Evolutionary conservation across 2,888 invertebrate genomes (phyloP).

Genomic region (Synanthedon andrenaeformis): DNA sequence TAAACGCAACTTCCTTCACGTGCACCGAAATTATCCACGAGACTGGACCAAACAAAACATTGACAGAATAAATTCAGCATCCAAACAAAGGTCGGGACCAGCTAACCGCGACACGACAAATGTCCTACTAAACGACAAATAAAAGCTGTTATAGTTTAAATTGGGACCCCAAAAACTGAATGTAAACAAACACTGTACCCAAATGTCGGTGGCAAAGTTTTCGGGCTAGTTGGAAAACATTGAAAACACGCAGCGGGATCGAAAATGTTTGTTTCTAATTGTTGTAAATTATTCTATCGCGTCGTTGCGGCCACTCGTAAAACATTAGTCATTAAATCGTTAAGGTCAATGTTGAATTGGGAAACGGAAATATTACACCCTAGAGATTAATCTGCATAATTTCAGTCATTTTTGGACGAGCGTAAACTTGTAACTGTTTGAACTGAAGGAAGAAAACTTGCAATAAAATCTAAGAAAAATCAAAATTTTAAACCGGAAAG

Average conservation of each 20-base stretch:
- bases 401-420: background rate
- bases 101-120: conserved; percentile 47
- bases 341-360: background rate
- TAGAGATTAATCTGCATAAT: background rate
- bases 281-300: conserved; percentile 29
- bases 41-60: conserved; percentile 35
- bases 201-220: conserved; percentile 45
- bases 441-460: no score
- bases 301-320: conserved; percentile 8
- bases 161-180: conserved; percentile 61
- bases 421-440: no score
- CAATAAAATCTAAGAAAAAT: no score
- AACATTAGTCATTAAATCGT: conserved; percentile 4
- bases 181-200: conserved; percentile 54
- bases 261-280: conserved; percentile 41
- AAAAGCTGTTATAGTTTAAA: conserved; percentile 66
- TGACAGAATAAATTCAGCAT: conserved; percentile 38
- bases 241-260: conserved; percentile 43
- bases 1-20: conserved; percentile 47
- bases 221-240: conserved; percentile 45
- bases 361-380: background rate
- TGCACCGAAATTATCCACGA: conserved; percentile 38
- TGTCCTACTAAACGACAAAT: conserved; percentile 64
- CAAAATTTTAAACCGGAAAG: no score
- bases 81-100: conserved; percentile 49